phyloP scores from a whole-genome alignment of 2,888 invertebrate genomes.

The Amphipoea oculea region DNA sequence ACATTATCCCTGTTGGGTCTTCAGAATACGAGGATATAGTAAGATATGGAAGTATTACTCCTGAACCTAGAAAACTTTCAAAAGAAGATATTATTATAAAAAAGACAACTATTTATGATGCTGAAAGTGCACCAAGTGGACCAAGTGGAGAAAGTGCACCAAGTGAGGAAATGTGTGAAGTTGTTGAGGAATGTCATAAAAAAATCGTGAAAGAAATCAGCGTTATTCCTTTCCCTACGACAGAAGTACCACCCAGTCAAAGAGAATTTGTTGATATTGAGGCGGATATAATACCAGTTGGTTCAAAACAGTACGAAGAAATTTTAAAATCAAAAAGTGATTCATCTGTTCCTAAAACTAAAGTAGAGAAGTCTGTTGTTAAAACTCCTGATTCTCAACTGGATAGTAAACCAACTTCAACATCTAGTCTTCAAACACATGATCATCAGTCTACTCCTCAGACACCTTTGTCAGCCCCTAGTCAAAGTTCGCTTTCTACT shows the following conservation, averaged over 20 bases:
- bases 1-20: conserved; percentile 87
- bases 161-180: conserved; percentile 57
- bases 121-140: conserved; percentile 72
- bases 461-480: conserved; percentile 91
- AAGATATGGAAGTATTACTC: conserved; percentile 80
- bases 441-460: conserved; percentile 90
- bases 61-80: conserved; percentile 78
- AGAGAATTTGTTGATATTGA: conserved; percentile 88
- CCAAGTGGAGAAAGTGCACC: conserved; percentile 55
- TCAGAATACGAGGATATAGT: conserved; percentile 86
- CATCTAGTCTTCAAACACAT: conserved; percentile 90
- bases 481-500: conserved; percentile 92
- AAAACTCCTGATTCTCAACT: conserved; percentile 85
- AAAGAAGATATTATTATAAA: conserved; percentile 74
- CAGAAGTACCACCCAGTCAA: conserved; percentile 86
- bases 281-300: conserved; percentile 84
- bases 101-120: conserved; percentile 73
- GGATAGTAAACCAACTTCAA: conserved; percentile 91
- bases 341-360: conserved; percentile 88
- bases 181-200: conserved; percentile 81
- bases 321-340: conserved; percentile 88
- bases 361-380: conserved; percentile 82
- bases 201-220: conserved; percentile 79
- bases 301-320: conserved; percentile 87
- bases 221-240: conserved; percentile 88